Evolutionary conservation across 2,888 invertebrate genomes (phyloP).

Genomic region (Tetrapedia diversipes): DNA sequence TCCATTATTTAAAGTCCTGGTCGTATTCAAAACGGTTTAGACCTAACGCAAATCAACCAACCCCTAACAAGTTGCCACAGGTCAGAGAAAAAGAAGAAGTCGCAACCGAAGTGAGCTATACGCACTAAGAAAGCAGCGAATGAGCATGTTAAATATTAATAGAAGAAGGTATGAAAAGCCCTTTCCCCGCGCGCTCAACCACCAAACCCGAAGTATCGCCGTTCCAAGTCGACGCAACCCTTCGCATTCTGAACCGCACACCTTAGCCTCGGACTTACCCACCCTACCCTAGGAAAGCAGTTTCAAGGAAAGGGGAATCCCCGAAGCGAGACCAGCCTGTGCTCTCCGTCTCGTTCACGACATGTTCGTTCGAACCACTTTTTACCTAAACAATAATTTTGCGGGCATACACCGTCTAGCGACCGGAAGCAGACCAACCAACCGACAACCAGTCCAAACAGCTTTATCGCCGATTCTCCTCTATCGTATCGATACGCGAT

Average conservation of each 20-base stretch:
- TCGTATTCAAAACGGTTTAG: too few relatives aligned
- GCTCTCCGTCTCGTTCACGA: background rate
- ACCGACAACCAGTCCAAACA: background rate
- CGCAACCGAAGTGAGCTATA: background rate
- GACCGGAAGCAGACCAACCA: too few relatives aligned
- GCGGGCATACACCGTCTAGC: too few relatives aligned
- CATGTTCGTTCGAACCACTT: background rate
- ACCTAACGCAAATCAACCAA: too few relatives aligned
- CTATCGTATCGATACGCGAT: background rate
- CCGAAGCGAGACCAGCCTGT: background rate
- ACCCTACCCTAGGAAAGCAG: slow-evolving; percentile 11
- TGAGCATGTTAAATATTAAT: background rate
- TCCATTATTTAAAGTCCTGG: too few relatives aligned
- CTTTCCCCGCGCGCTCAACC: background rate
- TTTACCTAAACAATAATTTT: too few relatives aligned
- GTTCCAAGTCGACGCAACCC: slow-evolving; percentile 8
- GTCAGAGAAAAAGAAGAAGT: too few relatives aligned
- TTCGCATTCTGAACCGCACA: background rate
- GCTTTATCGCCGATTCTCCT: background rate
- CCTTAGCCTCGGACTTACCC: slow-evolving; percentile 9
- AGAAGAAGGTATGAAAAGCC: background rate
- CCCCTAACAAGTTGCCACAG: too few relatives aligned
- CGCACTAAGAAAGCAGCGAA: background rate
- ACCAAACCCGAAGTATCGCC: background rate
- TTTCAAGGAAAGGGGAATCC: slow-evolving; percentile 7